A percentile compares a stretch with the other conserved stretches of the same genome.
phyloP scores from a whole-genome alignment of 2,113 vertebrate genomes.

The Cepphus grylle region DNA sequence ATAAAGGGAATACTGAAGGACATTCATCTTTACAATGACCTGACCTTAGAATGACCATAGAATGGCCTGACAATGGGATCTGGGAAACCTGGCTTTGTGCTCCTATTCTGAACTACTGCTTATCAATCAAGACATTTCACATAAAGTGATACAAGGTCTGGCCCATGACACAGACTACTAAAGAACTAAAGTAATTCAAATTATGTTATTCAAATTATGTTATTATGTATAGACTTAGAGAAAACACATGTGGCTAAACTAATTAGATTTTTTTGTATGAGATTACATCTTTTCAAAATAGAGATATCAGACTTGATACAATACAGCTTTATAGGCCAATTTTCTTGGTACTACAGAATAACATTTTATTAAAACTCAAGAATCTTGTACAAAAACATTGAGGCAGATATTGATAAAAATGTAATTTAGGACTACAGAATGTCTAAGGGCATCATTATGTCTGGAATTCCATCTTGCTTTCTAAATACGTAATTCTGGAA shows the following conservation, averaged over 20 bases:
- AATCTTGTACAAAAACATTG: neutral
- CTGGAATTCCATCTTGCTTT: neutral
- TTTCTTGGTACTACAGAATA: neutral
- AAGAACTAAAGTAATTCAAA: neutral
- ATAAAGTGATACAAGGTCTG: neutral
- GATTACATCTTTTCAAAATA: neutral
- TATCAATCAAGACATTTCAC: neutral
- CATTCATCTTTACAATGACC: neutral
- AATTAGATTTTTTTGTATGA: neutral
- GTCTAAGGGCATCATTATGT: neutral
- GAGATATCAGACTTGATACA: neutral
- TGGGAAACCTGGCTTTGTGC: neutral
- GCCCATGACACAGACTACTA: neutral
- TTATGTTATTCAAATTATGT: neutral
- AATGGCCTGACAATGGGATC: neutral
- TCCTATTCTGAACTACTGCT: neutral
- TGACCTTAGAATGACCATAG: neutral
- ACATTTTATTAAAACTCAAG: neutral
- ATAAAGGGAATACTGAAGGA: neutral
- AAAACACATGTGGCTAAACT: neutral
- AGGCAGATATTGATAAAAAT: neutral
- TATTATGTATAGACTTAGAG: neutral
- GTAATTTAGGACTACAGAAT: neutral
- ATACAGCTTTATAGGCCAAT: neutral
- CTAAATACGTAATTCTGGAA: neutral